Percentiles rank a stretch among this genome's conserved stretches.
Evolutionary conservation across 2,797 vertebrate genomes (phyloP).

Genomic region (Coregonus suidteri): DNA sequence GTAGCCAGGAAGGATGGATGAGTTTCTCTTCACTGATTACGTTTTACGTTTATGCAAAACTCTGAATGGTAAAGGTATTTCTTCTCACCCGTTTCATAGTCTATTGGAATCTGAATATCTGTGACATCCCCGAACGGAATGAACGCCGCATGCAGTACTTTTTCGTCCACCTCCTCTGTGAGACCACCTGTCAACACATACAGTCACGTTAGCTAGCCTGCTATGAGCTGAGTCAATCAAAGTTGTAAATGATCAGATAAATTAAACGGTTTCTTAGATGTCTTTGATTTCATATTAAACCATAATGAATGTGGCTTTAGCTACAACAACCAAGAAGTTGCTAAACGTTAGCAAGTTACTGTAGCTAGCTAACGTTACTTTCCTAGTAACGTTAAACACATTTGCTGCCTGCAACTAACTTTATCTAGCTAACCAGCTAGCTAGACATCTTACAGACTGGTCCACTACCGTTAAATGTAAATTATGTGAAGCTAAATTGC

Average conservation of each 20-base stretch:
- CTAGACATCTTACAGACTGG: neutral
- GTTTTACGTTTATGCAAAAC: neutral
- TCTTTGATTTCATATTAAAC: too few species aligned
- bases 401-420: too few species aligned
- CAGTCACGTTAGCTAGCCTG: neutral
- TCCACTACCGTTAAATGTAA: neutral
- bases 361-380: too few species aligned
- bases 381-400: too few species aligned
- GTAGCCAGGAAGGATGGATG: neutral
- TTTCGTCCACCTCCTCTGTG: constrained; percentile 95
- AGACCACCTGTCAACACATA: constrained; percentile 80
- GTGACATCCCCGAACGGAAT: constrained; percentile 95
- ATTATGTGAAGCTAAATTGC: neutral
- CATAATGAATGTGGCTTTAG: neutral
- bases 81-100: constrained; percentile 91
- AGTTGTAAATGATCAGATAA: neutral
- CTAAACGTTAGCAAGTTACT: neutral
- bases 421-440: neutral
- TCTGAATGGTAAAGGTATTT: neutral
- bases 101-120: constrained; percentile 95
- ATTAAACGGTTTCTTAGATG: neutral
- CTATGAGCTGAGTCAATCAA: neutral
- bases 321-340: neutral
- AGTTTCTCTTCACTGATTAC: neutral
- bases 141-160: constrained; percentile 93